A percentile compares a stretch with the other conserved stretches of the same genome.
Conservation (phyloP, 2,888 invertebrate species). For the Troides aeacus region DNA sequence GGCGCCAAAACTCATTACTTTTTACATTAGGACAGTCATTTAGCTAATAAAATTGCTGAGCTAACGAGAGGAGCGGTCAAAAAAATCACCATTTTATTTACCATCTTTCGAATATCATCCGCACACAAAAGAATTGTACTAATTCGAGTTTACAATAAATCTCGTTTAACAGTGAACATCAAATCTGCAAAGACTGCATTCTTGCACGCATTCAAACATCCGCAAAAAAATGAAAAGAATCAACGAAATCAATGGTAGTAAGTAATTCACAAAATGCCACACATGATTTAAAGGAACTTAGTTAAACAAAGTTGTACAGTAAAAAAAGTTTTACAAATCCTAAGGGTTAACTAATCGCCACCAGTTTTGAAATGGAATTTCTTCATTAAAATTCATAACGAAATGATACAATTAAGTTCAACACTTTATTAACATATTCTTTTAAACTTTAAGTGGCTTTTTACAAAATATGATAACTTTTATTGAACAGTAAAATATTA, state of each 20-base stretch:
- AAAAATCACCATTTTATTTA: no score
- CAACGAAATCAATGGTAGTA: no score
- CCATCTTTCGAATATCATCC: no score
- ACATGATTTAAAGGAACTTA: background rate
- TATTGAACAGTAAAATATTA: slow-evolving; percentile 27
- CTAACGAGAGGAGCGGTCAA: background rate
- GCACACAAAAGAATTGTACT: background rate
- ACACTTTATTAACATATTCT: background rate
- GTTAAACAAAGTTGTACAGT: background rate
- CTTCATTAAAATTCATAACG: slow-evolving; percentile 7
- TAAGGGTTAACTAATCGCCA: background rate
- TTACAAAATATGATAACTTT: slow-evolving; percentile 12
- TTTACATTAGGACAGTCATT: background rate
- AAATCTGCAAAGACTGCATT: slow-evolving; percentile 69
- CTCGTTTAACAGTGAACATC: slow-evolving; percentile 43
- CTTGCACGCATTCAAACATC: slow-evolving; percentile 61
- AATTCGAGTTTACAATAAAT: background rate
- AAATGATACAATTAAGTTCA: background rate
- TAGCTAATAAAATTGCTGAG: background rate
- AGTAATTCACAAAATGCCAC: background rate
- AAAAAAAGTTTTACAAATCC: background rate
- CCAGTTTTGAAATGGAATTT: background rate
- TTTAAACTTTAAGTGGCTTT: slow-evolving; percentile 5
- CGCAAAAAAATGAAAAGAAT: background rate
- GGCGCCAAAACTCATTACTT: no score